Evolutionary conservation across 2,888 invertebrate species (phyloP).

Genomic region (Drosophila infuscata): DNA sequence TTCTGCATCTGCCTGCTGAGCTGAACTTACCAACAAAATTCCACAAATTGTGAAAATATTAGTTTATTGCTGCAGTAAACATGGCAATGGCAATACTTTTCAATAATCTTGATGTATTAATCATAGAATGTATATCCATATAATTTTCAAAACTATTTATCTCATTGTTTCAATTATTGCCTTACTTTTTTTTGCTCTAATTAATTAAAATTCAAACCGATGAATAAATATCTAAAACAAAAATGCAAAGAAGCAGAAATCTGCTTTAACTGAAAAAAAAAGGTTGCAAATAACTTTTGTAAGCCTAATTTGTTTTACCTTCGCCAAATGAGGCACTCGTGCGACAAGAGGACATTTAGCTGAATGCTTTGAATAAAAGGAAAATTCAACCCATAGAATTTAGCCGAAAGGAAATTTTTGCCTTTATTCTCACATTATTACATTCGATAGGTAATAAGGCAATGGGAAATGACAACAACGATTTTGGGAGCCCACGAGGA

Average conservation of each 20-base stretch:
- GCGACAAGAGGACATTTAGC: slow-evolving; percentile 56
- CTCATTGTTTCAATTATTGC: background rate
- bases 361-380: slow-evolving; percentile 35
- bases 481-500: background rate
- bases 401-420: slow-evolving; percentile 1
- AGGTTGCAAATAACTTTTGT: slow-evolving; percentile 55
- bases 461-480: slow-evolving; percentile 44
- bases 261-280: slow-evolving; percentile 18
- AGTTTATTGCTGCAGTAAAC: background rate
- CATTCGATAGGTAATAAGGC: slow-evolving; percentile 46
- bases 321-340: slow-evolving; percentile 59
- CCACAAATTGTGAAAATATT: background rate
- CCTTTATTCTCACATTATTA: slow-evolving; percentile 32
- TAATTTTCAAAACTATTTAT: background rate
- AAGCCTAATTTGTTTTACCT: slow-evolving; percentile 50
- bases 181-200: background rate
- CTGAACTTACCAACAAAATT: background rate
- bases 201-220: slow-evolving; percentile 3
- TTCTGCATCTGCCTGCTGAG: background rate
- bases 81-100: background rate
- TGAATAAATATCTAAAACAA: background rate
- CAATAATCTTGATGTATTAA: background rate
- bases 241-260: slow-evolving; percentile 47
- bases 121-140: too few relatives aligned
- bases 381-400: slow-evolving; percentile 37